Percentiles rank a stretch among this genome's conserved stretches.
Conservation (phyloP, 1,140 invertebrate genomes). For the Archivesica marissinica region DNA sequence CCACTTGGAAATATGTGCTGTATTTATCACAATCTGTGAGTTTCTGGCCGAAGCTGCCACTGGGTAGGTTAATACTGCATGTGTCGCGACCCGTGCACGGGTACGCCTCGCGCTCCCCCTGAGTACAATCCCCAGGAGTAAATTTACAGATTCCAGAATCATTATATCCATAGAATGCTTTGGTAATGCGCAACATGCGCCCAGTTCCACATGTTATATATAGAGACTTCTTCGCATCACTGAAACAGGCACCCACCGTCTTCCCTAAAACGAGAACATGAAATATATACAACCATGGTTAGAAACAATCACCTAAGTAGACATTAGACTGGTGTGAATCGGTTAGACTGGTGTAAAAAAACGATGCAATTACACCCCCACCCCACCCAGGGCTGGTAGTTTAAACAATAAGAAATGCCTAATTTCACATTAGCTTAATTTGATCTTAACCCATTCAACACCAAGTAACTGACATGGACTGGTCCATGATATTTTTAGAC, state of each 20-base stretch:
- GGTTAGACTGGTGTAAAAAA: too few species aligned
- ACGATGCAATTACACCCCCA: too few species aligned
- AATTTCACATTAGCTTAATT: too few species aligned
- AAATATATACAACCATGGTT: too few species aligned
- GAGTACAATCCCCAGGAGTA: slow-evolving; percentile 72
- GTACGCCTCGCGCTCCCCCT: slow-evolving; percentile 71
- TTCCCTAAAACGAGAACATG: slow-evolving; percentile 59
- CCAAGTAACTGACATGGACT: too few species aligned
- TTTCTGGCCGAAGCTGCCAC: slow-evolving; percentile 65
- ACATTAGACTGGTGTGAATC: too few species aligned
- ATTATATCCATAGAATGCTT: slow-evolving; percentile 78
- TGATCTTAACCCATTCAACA: too few species aligned
- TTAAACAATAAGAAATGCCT: too few species aligned
- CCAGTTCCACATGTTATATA: slow-evolving; percentile 71
- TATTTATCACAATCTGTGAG: slow-evolving; percentile 72
- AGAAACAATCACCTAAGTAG: too few species aligned
- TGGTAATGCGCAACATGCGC: slow-evolving; percentile 75
- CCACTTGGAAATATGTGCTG: slow-evolving; percentile 80
- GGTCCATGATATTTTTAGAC: too few species aligned
- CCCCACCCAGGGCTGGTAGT: too few species aligned
- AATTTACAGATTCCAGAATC: slow-evolving; percentile 66
- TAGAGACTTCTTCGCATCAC: slow-evolving; percentile 64
- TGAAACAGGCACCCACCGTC: slow-evolving; percentile 73
- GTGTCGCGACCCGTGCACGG: slow-evolving; percentile 73
- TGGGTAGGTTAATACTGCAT: slow-evolving; percentile 78